phyloP scores from a whole-genome alignment of 2,113 vertebrate species.

The Gavia stellata region DNA sequence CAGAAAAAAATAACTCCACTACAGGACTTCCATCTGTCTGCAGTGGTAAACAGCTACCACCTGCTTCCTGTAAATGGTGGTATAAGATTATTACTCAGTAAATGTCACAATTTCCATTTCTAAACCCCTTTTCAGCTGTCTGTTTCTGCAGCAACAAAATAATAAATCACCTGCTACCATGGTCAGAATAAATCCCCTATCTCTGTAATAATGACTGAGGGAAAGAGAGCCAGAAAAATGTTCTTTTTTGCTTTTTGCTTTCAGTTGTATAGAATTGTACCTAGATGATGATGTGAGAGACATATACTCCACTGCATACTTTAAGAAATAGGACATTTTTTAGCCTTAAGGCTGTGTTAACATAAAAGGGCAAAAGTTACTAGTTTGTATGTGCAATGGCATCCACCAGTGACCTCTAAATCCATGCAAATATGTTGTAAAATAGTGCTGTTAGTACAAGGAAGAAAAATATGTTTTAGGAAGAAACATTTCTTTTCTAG shows the following conservation, averaged over 20 bases:
- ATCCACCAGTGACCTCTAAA: background rate
- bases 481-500: background rate
- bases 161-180: conserved; percentile 56
- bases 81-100: conserved; percentile 67
- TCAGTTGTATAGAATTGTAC: background rate
- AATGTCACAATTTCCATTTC: conserved; percentile 75
- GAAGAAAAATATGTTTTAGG: background rate
- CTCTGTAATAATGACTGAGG: conserved; percentile 3
- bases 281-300: background rate
- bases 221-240: background rate
- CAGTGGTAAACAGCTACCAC: conserved; percentile 64
- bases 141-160: conserved; percentile 59
- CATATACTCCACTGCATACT: background rate
- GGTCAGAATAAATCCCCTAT: conserved; percentile 28
- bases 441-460: background rate
- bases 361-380: background rate
- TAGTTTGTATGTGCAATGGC: background rate
- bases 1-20: conserved; percentile 43
- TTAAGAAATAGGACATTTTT: background rate
- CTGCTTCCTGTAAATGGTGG: conserved; percentile 62
- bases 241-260: background rate
- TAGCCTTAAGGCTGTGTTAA: background rate
- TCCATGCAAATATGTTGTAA: background rate
- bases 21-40: conserved; percentile 65
- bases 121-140: conserved; percentile 63